Base-by-base conservation (phyloP, 2,797 vertebrate species). In the Peromyscus nudipes region DNA sequence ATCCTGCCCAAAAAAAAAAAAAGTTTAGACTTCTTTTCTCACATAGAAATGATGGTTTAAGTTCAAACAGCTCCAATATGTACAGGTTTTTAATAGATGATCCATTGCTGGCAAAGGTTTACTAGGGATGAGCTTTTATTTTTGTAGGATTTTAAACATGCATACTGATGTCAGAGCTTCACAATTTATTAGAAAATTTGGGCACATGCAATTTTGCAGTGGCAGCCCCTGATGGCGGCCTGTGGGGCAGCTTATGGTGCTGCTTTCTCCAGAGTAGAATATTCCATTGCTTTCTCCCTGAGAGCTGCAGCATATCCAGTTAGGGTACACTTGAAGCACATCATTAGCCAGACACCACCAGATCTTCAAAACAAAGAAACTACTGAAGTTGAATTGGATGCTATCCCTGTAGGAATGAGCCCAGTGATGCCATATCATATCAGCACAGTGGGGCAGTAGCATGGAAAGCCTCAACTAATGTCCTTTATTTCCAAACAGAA, bases 231-330 rank as follows among this genome's bases (percentile, higher is more conserved):
- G 86, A 49, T 92, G 95, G 94, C 84, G 57, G 67, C 94, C 91
- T 37, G 67, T 84, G 10, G 95, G 31, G 91, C 73, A 27, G 12
- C 77, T 94, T 62, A 52, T 87, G 92, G 77, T 19, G n/a, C 52
- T 46, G 76, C 71, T 79, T 93, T 95, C 76, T 55, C 96, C 81
- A 76, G 89, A 95, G 83, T 65, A 25, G 29, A 97, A 85, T 19
- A 27, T 96, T 85, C 94, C 92, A 96, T 98, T 96, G 94, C 91
- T 86, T 97, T 98, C 97, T 97, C 97, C 76, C 76, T 65, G 29
- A 95, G 94, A 97, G 91, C 40, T 92, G 62, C 91, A 89, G 75
- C 73, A 77, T 92, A 95, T 67, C 89, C 94, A 96, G 95, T 97
- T 95, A 93, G 86, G 71, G 83, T 90, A 9, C 14, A 87, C 80